A percentile compares a stretch with the other conserved stretches of the same genome.
These are phyloP conservation scores for Dryoscopus gambensis DNA, from an alignment of 2,113 vertebrate species.

Conservation along the genomic window DNA sequence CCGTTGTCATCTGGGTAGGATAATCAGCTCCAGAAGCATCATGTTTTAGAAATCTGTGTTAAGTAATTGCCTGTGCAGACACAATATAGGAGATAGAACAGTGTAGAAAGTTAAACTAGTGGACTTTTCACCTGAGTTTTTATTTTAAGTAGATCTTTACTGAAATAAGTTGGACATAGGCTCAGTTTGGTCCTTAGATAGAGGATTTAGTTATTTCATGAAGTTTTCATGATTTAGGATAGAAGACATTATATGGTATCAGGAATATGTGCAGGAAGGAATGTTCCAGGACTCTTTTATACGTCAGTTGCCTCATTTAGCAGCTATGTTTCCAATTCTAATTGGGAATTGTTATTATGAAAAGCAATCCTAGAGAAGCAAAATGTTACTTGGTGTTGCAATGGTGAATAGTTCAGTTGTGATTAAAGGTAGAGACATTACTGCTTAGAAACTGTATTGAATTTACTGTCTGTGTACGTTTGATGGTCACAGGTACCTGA, in stretches of 20 bases:
- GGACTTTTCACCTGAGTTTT: background rate
- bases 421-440: background rate
- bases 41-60: background rate
- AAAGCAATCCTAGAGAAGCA: background rate
- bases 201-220: background rate
- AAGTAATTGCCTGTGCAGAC: background rate
- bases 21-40: background rate
- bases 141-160: background rate
- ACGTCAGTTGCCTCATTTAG: background rate
- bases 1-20: background rate
- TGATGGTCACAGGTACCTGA: slow-evolving; percentile 84
- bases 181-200: background rate
- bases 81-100: background rate
- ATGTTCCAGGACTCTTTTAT: background rate
- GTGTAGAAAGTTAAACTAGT: background rate
- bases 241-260: background rate
- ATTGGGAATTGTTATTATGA: background rate
- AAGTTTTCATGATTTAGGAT: background rate
- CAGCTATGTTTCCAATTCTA: background rate
- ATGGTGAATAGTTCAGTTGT: background rate
- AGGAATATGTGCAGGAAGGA: background rate
- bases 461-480: background rate
- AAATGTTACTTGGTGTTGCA: background rate
- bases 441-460: background rate
- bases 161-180: background rate